Percentiles rank a stretch among this genome's conserved stretches.
phyloP scores from a whole-genome alignment of 1,140 invertebrate species.

The Pseudomyrmex dendroicus region DNA sequence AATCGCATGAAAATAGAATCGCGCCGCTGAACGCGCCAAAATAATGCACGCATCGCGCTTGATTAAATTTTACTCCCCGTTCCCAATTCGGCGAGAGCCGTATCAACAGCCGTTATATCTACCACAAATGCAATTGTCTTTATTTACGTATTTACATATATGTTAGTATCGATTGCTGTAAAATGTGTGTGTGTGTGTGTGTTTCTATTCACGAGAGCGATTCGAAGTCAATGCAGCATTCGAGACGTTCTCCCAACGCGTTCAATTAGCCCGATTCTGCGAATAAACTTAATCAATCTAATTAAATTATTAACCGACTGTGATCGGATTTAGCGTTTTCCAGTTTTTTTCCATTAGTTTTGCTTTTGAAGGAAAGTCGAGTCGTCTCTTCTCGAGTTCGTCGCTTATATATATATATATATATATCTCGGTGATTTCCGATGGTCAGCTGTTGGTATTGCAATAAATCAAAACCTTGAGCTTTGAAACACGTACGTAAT shows the following conservation, averaged over 20 bases:
- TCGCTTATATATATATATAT: too few species aligned
- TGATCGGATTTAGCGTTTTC: too few species aligned
- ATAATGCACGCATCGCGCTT: slow-evolving; percentile 19
- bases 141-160: slow-evolving; percentile 19
- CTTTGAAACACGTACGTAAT: too few species aligned
- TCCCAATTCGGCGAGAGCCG: background rate
- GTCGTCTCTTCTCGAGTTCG: too few species aligned
- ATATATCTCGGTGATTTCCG: too few species aligned
- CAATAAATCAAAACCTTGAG: too few species aligned
- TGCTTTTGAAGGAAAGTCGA: too few species aligned
- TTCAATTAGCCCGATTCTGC: too few species aligned
- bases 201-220: background rate
- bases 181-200: background rate
- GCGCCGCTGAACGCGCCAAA: background rate
- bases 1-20: slow-evolving; percentile 19
- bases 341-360: too few species aligned
- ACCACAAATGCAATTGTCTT: background rate
- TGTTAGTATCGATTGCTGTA: background rate
- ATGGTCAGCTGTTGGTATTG: too few species aligned
- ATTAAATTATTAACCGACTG: background rate
- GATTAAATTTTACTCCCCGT: slow-evolving; percentile 7
- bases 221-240: background rate
- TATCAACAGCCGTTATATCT: background rate
- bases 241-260: background rate
- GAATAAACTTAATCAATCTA: too few species aligned